Evolutionary conservation across 2,888 invertebrate species (phyloP), one percentile per base, ranked within the genome.

Genomic region (Drosophila greeni): DNA sequence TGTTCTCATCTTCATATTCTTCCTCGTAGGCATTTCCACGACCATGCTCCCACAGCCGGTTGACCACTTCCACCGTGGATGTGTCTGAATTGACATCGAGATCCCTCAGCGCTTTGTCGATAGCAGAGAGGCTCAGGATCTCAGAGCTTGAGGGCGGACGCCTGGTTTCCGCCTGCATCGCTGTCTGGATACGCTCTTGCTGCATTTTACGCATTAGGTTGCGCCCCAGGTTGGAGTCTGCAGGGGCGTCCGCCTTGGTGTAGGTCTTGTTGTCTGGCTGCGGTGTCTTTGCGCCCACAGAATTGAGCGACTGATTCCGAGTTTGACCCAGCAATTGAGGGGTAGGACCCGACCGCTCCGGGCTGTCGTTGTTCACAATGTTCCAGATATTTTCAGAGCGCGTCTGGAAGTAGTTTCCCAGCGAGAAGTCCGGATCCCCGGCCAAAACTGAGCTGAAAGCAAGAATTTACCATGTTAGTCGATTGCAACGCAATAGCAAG

Each of bases 321-420:
- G 34, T 24, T 16, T 39, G 59, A 29, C 84, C 82, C 14, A 81
- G 65, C 26, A 86, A 61, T 0, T 85, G 70, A 5, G 79, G 66
- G 4, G 78, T 77, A 3, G 72, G 34, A 20, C 70, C 81, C 43
- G 62, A 72, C 23, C 75, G 76, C 4, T 81, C 77, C 12, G 86
- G 86, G 52, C 78, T 81, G 24, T 70, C 73, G 3, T 66, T 60
- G 6, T 64, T 54, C 3, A 85, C 82, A 51, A 89, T 87, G 36
- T 86, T 74, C 20, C 81, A 74, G 34, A 88, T 61, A 49, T 86
- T 83, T 5, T 88, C 87, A 0, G 88, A 88, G 26, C 88, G 86
- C 59, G 78, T 80, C 37, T 84, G 81, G 45, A 88, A 88, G 56
- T 86, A 88, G 16, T 74, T 82, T 14, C 88, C 88, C 37, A 89